Percentiles rank a stretch among this genome's conserved stretches.
These are phyloP conservation scores for Xestia ashworthii DNA, from an alignment of 2,888 invertebrate genomes.

Conservation along the genomic window DNA sequence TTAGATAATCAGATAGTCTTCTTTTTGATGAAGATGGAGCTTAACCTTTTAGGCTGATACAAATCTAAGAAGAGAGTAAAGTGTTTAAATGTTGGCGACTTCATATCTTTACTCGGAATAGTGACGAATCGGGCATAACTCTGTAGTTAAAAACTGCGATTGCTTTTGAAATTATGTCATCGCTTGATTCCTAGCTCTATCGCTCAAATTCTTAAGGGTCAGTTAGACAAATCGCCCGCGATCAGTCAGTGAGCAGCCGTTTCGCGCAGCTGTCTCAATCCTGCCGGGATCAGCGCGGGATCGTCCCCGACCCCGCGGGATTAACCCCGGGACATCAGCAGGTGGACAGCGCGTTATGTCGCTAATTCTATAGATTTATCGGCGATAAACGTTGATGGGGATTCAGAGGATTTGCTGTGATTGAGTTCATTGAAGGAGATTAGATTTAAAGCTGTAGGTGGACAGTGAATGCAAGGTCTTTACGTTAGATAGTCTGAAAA, in stretches of 20 bases:
- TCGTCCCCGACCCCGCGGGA: conserved; percentile 50
- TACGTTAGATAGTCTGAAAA: too few species aligned
- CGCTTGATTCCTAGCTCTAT: conserved; percentile 36
- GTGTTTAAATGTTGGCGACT: not conserved
- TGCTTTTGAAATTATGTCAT: not conserved
- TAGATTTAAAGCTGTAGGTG: conserved; percentile 13
- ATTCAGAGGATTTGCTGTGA: conserved; percentile 44
- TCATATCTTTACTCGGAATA: not conserved
- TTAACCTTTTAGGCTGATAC: not conserved
- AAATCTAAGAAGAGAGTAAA: not conserved
- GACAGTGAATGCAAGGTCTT: not conserved
- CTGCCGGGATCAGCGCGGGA: conserved; percentile 41
- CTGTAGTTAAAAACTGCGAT: not conserved
- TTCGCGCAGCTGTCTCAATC: conserved; percentile 71
- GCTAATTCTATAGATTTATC: conserved; percentile 65
- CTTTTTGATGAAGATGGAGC: too few species aligned
- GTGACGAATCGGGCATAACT: too few species aligned
- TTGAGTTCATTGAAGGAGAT: conserved; percentile 42
- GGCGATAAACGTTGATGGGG: conserved; percentile 56
- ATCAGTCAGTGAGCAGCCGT: conserved; percentile 69
- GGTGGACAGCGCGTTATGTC: conserved; percentile 60
- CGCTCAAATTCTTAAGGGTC: conserved; percentile 69
- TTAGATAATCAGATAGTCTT: too few species aligned
- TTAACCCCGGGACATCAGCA: conserved; percentile 60
- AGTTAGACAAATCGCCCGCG: conserved; percentile 73